phyloP scores from a whole-genome alignment of 2,113 vertebrate species.

The Agapornis roseicollis region DNA sequence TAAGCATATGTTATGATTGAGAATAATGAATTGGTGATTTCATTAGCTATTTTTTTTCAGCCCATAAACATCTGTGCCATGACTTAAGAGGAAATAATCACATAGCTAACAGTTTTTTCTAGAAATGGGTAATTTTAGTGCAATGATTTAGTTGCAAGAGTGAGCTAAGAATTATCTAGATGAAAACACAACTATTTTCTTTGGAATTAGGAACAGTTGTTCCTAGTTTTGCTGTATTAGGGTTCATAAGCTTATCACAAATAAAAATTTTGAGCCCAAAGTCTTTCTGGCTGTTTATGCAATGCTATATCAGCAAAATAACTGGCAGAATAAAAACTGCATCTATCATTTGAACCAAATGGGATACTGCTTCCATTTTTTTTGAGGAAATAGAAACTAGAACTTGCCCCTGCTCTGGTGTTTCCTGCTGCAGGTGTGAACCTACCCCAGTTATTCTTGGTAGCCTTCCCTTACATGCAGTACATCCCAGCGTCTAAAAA shows the following conservation, averaged over 20 bases:
- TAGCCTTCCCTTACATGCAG: not conserved
- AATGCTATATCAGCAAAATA: slow-evolving; percentile 62
- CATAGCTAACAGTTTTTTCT: not conserved
- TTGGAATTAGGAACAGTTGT: not conserved
- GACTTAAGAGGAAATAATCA: not conserved
- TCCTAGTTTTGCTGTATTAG: not conserved
- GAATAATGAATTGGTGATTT: slow-evolving; percentile 9
- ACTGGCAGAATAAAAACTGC: slow-evolving; percentile 26
- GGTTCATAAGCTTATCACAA: not conserved
- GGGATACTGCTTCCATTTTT: slow-evolving; percentile 50
- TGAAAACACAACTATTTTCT: not conserved
- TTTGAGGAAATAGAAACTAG: slow-evolving; percentile 39
- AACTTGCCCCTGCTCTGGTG: not conserved
- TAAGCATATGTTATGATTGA: not conserved
- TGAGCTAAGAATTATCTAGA: not conserved
- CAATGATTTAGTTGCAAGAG: not conserved
- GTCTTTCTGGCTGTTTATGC: slow-evolving; percentile 31
- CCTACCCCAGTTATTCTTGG: not conserved
- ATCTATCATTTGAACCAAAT: slow-evolving; percentile 46
- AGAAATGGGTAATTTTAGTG: not conserved
- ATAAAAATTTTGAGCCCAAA: not conserved
- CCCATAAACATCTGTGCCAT: not conserved
- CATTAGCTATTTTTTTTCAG: slow-evolving; percentile 20
- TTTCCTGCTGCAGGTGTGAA: not conserved
- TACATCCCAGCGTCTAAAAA: not conserved